Percentiles rank a stretch among this genome's conserved stretches.
phyloP scores from a whole-genome alignment of 2,113 vertebrate species.

The Muntiacus muntjak region DNA sequence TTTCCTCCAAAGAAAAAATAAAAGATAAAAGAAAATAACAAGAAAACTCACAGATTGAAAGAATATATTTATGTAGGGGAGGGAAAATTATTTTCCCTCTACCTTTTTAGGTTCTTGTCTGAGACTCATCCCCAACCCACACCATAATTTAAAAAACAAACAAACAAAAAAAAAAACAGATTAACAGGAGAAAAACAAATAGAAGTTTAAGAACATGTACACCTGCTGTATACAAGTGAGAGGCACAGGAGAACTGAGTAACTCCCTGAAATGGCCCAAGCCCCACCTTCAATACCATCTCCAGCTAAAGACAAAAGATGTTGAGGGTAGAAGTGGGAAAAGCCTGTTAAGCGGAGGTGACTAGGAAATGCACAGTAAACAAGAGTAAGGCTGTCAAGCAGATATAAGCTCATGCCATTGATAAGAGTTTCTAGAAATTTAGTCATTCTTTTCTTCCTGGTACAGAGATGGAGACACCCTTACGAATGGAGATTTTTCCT shows the following conservation, averaged over 20 bases:
- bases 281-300: neutral
- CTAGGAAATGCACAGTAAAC: neutral
- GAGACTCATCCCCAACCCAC: neutral
- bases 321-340: neutral
- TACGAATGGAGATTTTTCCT: neutral
- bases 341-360: neutral
- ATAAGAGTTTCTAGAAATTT: neutral
- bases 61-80: neutral
- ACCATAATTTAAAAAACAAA: neutral
- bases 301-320: neutral
- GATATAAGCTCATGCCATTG: neutral
- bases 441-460: neutral
- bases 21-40: neutral
- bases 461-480: neutral
- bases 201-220: neutral
- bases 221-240: neutral
- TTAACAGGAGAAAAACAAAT: neutral
- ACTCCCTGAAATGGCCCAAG: neutral
- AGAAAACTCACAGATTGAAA: neutral
- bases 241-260: neutral
- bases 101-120: neutral
- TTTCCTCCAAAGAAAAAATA: neutral
- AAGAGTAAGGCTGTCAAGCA: neutral
- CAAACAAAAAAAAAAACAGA: neutral
- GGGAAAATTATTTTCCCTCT: neutral